These are phyloP conservation scores for Plebejus anna DNA, from an alignment of 2,888 invertebrate genomes.

Conservation along the genomic window DNA sequence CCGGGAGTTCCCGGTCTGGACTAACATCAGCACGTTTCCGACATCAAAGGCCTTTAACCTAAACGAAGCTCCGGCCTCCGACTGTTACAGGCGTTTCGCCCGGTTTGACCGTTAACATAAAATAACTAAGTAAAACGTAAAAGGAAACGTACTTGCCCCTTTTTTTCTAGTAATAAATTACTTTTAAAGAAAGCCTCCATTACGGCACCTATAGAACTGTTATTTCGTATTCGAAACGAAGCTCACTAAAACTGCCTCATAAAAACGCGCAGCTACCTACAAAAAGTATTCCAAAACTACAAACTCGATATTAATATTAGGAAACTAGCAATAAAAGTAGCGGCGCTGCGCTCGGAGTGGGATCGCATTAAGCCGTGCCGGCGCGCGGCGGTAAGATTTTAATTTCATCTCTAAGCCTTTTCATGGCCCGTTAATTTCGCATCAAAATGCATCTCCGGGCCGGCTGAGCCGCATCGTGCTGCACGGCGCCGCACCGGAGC, in stretches of 20 bases:
- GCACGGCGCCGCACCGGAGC: background rate
- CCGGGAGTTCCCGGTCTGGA: background rate
- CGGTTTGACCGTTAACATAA: background rate
- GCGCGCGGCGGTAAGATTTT: slow-evolving; percentile 36
- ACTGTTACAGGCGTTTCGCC: background rate
- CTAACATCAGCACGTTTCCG: background rate
- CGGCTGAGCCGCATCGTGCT: background rate
- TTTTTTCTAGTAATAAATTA: background rate
- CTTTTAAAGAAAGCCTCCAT: background rate
- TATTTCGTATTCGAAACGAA: background rate
- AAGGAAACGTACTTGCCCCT: background rate
- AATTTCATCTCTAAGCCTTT: slow-evolving; percentile 35
- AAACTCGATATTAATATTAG: background rate
- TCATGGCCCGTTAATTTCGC: slow-evolving; percentile 36
- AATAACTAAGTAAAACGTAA: background rate
- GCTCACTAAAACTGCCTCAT: background rate
- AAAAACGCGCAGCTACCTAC: background rate
- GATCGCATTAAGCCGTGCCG: slow-evolving; percentile 34
- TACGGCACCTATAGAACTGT: background rate
- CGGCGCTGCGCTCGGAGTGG: background rate
- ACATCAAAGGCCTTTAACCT: slow-evolving; percentile 2
- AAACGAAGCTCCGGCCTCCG: background rate
- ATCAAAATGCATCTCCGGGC: slow-evolving; percentile 31
- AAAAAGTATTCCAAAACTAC: background rate
- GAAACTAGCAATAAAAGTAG: background rate